Base-by-base conservation (phyloP, 1,140 invertebrate genomes). In the Diplogasteroides magnus region DNA sequence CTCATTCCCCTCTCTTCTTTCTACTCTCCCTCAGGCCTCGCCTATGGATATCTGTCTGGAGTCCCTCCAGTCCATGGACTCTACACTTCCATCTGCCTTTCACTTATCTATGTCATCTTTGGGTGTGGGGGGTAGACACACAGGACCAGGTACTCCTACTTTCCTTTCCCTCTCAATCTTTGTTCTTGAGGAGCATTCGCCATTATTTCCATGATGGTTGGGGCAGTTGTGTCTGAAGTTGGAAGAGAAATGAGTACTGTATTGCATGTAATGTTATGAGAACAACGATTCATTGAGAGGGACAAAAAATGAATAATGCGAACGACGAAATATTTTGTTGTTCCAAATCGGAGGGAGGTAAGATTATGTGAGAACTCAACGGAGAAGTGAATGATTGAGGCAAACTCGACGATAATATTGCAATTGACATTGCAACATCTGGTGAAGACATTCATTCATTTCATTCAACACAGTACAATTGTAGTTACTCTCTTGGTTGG, bases 61-160 rank as follows among this genome's bases (percentile, higher is more conserved):
- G 77, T 85, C 0, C 84, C 84, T 64, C 76, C 84, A 2, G 83
- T 84, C 61, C 81, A 83, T 64, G 84, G 85, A n/a, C 79, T 86
- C 0, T 85, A 86, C 65, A 80, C 81, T 23, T 83, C 84, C 6
- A 85, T 86, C 71, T 83, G 85, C 64, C 84, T 84, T n/a, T 82
- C 84, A 1, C 68, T 86, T 3, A 68, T 85, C 11, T 86, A 86
- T 72, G 84, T 84, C 69, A 77, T 86, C 58, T 80, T 86, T 63
- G 85, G 85, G 29, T 81, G 83, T n/a, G n/a, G n/a, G n/a, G 13
- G 85, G 84, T 6, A 80, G 76, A 70, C 85, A 86, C 62, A 48
- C 74, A 25, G 71, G 73, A n/a, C 69, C 76, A 25, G 77, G 19
- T 31, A 65, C 61, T 31, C 67, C 27, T 71, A 23, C 57, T 79